Percentiles rank a stretch among this genome's conserved stretches.
Conservation (phyloP, 2,797 vertebrate genomes). For the Gallinago nigripennis region DNA sequence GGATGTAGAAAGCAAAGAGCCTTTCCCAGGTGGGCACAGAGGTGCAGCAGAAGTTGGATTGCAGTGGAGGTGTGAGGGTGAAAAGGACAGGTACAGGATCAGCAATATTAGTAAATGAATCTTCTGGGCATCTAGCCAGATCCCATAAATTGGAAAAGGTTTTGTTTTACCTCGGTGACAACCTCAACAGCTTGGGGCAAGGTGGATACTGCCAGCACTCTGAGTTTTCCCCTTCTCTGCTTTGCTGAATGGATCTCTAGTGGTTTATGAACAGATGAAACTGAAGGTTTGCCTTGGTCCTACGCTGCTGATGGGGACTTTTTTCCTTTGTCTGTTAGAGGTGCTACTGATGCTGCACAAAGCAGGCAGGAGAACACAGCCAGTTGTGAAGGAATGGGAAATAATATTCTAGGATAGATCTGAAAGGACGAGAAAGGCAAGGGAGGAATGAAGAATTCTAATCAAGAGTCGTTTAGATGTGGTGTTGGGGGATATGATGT, state of each 20-base stretch:
- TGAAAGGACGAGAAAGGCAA: background rate
- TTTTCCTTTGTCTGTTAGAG: background rate
- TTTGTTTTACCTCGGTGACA: background rate
- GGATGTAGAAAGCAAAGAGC: rapidly evolving
- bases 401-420: background rate
- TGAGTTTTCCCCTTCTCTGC: background rate
- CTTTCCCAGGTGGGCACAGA: background rate
- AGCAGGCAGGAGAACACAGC: background rate
- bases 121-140: background rate
- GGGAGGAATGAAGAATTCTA: background rate
- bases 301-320: background rate
- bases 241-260: background rate
- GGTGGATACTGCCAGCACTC: background rate
- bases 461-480: no score
- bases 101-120: background rate
- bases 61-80: background rate
- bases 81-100: background rate
- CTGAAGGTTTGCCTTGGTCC: background rate
- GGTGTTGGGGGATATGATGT: no score
- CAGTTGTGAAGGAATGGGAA: rapidly evolving
- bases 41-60: background rate
- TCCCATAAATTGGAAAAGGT: background rate
- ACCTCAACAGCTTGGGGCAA: background rate
- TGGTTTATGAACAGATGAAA: background rate
- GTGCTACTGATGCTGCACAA: background rate